These are phyloP conservation scores for Cossypha niveicapilla DNA, from an alignment of 2,797 vertebrate genomes.

Conservation along the genomic window DNA sequence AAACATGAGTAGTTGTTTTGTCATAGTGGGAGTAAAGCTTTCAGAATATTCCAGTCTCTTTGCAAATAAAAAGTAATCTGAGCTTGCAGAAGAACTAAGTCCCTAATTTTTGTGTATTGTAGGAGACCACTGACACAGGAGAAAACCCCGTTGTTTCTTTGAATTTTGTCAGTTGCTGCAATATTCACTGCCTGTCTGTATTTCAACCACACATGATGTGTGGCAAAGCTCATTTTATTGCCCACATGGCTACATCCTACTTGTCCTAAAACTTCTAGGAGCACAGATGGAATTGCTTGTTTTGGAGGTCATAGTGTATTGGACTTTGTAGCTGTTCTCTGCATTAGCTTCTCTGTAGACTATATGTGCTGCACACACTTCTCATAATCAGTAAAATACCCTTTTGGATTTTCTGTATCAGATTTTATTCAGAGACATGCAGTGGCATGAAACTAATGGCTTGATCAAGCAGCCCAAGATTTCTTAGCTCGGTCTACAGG, in stretches of 20 bases:
- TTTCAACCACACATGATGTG: background rate
- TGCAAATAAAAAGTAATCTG: background rate
- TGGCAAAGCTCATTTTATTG: background rate
- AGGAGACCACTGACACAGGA: background rate
- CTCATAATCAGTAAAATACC: background rate
- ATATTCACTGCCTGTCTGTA: background rate
- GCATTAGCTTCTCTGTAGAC: background rate
- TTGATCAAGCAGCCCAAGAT: background rate
- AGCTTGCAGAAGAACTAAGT: background rate
- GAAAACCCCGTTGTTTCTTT: background rate
- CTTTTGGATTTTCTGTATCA: background rate
- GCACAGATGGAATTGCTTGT: background rate
- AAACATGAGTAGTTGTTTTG: background rate
- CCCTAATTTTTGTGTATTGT: background rate
- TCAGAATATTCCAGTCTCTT: background rate
- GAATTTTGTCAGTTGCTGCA: background rate
- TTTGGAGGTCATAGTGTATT: background rate
- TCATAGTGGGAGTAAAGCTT: background rate
- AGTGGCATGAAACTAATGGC: background rate
- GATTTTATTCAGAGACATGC: background rate
- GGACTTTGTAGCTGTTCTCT: background rate
- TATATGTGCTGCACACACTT: accelerated
- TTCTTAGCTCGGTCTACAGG: background rate
- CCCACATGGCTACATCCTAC: background rate
- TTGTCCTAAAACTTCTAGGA: background rate